Conservation (phyloP, 2,113 vertebrate species). For the Empidonax traillii region DNA sequence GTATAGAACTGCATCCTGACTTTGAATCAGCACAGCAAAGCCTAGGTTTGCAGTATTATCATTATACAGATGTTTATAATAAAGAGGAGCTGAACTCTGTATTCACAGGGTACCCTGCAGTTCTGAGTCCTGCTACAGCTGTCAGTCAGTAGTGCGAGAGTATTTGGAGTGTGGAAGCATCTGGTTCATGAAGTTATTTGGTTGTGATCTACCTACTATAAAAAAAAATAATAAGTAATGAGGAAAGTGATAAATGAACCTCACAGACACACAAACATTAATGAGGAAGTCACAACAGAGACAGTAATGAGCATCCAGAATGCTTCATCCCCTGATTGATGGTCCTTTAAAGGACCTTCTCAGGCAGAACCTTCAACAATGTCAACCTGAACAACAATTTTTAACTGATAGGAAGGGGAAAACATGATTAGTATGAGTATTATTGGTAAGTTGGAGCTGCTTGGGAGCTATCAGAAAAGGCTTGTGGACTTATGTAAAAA, state of each 20-base stretch:
- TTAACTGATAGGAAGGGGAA: neutral
- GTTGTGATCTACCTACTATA: neutral
- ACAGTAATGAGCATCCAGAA: neutral
- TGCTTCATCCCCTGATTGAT: neutral
- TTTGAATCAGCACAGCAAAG: neutral
- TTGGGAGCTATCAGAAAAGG: neutral
- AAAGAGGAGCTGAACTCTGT: neutral
- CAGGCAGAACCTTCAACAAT: neutral
- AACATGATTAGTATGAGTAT: neutral
- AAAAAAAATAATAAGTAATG: slow-evolving; percentile 2
- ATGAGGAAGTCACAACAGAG: neutral
- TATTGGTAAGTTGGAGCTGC: neutral
- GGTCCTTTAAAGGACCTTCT: neutral
- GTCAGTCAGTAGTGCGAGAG: neutral
- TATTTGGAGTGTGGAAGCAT: neutral
- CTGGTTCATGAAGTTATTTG: neutral
- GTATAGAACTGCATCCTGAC: neutral
- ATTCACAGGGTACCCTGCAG: neutral
- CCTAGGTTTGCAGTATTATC: neutral
- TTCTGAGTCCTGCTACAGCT: neutral
- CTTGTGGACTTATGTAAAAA: neutral
- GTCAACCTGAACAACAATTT: neutral
- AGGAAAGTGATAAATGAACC: neutral
- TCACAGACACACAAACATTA: neutral
- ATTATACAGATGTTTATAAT: neutral